phyloP scores from a whole-genome alignment of 2,113 vertebrate species.

The Prunella fulvescens region DNA sequence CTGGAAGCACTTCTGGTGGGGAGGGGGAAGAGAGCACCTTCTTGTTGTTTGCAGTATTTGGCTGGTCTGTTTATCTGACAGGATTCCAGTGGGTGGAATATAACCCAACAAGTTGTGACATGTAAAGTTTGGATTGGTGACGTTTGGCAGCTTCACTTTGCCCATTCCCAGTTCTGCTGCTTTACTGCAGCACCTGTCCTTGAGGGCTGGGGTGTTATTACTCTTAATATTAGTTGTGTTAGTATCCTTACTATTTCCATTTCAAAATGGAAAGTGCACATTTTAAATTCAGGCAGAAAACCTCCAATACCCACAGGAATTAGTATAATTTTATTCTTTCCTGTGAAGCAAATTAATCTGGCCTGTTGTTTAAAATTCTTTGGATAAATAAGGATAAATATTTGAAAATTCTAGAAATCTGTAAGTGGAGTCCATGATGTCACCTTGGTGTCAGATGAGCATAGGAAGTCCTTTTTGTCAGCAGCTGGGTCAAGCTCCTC shows the following conservation, averaged over 20 bases:
- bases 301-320: neutral
- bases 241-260: neutral
- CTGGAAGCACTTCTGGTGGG: neutral
- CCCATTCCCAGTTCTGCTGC: neutral
- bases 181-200: neutral
- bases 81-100: neutral
- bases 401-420: neutral
- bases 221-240: neutral
- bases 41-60: neutral
- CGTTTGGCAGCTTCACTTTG: neutral
- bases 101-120: neutral
- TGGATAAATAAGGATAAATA: neutral
- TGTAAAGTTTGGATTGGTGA: neutral
- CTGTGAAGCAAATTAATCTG: neutral
- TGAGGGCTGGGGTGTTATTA: neutral
- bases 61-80: neutral
- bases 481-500: neutral
- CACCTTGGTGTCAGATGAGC: neutral
- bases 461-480: neutral
- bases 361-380: neutral
- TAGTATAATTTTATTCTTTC: neutral
- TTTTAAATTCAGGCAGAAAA: neutral
- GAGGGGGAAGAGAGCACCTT: neutral
- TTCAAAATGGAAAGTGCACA: neutral
- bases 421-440: neutral